Conservation (phyloP, 2,113 vertebrate species). For the Ageneiosus marmoratus region DNA sequence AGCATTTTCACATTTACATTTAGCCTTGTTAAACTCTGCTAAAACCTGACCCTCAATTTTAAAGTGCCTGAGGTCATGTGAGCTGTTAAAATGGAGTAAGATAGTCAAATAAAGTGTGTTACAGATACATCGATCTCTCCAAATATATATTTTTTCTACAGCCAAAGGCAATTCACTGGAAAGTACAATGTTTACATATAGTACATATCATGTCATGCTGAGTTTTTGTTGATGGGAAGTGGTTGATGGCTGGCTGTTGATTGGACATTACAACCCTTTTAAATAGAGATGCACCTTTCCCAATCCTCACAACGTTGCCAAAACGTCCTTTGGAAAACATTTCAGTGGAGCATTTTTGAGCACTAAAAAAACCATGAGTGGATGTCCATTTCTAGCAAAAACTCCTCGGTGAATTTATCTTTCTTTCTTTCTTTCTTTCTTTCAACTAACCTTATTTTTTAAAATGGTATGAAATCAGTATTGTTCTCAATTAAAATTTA, state of each 20-base stretch:
- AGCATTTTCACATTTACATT: neutral
- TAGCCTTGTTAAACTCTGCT: neutral
- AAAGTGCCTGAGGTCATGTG: neutral
- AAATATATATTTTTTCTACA: too few relatives aligned
- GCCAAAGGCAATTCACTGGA: neutral
- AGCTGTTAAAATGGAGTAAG: neutral
- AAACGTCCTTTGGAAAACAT: neutral
- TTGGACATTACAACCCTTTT: conserved; percentile 40
- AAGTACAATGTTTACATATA: neutral
- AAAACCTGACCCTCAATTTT: neutral
- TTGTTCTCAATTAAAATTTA: neutral
- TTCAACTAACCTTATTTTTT: neutral
- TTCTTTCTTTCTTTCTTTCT: neutral
- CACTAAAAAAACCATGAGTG: conserved; percentile 76
- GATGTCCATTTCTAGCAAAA: conserved; percentile 83
- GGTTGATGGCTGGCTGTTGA: conserved; percentile 29
- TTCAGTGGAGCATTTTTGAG: neutral
- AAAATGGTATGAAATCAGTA: neutral
- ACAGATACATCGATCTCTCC: neutral
- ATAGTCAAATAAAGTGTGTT: neutral
- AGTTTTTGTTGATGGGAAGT: conserved; percentile 24
- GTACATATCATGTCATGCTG: neutral
- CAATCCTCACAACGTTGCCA: neutral
- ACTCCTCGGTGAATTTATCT: conserved; percentile 77
- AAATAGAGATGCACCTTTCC: neutral